Conservation (phyloP, 2,797 vertebrate species). For the Hypotaenidia okinawae region DNA sequence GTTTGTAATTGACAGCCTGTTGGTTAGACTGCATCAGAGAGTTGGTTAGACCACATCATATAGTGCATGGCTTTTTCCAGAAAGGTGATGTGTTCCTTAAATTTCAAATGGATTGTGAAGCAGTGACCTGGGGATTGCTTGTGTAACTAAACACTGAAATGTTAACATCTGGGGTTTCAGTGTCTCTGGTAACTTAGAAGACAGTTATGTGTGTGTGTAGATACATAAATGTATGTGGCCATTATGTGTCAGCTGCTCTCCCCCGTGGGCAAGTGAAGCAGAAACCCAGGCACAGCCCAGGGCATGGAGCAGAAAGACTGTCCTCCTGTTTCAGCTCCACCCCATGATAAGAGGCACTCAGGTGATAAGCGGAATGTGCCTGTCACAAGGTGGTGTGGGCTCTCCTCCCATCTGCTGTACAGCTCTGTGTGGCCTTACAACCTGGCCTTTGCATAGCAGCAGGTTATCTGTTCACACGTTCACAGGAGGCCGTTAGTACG, state of each 20-base stretch:
- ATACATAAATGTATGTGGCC: too few species aligned
- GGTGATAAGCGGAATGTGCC: neutral
- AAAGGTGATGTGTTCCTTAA: neutral
- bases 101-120: neutral
- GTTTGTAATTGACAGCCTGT: neutral
- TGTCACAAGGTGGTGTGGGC: neutral
- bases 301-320: neutral
- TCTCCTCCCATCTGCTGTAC: neutral
- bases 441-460: neutral
- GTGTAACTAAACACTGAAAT: neutral
- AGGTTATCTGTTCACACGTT: too few species aligned
- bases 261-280: too few species aligned
- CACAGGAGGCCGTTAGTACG: neutral
- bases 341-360: fast-evolving
- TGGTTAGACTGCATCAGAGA: neutral
- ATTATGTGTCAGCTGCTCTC: neutral
- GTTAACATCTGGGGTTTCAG: neutral
- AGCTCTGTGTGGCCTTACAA: neutral
- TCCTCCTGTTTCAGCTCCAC: neutral
- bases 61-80: neutral
- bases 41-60: neutral
- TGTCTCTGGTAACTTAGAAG: neutral
- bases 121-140: neutral
- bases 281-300: neutral
- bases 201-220: neutral